Conservation (phyloP, 2,888 invertebrate species). For the Philaethria dido region DNA sequence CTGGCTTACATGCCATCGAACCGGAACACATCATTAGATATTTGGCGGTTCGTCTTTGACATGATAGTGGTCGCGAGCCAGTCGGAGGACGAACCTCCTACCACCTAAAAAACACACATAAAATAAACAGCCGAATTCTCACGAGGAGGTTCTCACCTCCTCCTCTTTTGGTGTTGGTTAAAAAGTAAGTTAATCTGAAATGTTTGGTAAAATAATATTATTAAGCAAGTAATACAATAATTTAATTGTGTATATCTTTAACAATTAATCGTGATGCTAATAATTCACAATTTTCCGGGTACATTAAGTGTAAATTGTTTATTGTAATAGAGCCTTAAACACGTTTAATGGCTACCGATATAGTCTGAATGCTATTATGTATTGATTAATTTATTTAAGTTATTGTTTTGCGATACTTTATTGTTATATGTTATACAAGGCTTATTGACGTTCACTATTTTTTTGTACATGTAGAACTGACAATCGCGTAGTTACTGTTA, state of each 20-base stretch:
- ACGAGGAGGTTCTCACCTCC: no score
- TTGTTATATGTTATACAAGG: constrained; percentile 12
- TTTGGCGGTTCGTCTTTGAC: no score
- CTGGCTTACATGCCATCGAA: no score
- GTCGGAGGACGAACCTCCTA: no score
- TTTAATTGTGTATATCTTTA: not conserved
- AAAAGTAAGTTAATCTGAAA: not conserved
- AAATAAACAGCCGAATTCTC: no score
- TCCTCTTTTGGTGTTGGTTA: no score
- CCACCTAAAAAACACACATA: no score
- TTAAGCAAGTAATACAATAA: constrained; percentile 2
- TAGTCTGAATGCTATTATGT: constrained; percentile 17
- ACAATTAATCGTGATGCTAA: constrained; percentile 13
- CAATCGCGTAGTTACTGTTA: not conserved
- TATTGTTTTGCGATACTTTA: constrained; percentile 14
- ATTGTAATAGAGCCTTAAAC: constrained; percentile 53
- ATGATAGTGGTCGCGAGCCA: no score
- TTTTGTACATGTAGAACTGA: not conserved
- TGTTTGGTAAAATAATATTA: not conserved
- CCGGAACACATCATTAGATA: no score
- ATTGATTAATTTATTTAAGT: constrained; percentile 30
- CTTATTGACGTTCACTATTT: constrained; percentile 12
- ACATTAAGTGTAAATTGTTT: constrained; percentile 53
- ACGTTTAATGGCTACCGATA: constrained; percentile 45
- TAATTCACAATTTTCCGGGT: constrained; percentile 50